phyloP scores from a whole-genome alignment of 2,797 vertebrate species.

The Pteropus rufus region DNA sequence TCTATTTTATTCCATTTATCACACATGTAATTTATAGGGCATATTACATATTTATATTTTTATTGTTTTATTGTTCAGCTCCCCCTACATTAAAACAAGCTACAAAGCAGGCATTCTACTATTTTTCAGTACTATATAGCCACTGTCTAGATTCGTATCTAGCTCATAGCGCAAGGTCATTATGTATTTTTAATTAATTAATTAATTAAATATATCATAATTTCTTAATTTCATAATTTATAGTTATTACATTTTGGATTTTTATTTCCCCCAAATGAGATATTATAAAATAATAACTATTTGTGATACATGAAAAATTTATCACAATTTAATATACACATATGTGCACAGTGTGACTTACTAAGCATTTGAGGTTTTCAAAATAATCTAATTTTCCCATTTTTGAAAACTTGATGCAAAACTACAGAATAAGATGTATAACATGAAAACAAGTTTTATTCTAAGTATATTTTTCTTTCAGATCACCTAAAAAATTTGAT shows the following conservation, averaged over 20 bases:
- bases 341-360: not conserved
- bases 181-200: not conserved
- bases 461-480: not conserved
- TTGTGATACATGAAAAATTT: not conserved
- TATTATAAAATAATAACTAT: not conserved
- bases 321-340: not conserved
- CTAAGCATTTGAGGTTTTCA: not conserved
- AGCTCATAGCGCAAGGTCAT: not conserved
- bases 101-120: not conserved
- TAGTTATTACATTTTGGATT: not conserved
- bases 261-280: not conserved
- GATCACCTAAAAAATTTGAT: not conserved
- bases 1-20: not conserved
- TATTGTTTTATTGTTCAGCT: not conserved
- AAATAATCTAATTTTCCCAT: not conserved
- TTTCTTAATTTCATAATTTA: not conserved
- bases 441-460: not conserved
- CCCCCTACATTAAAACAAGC: not conserved
- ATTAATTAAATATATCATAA: not conserved
- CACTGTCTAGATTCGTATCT: not conserved
- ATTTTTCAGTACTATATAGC: not conserved
- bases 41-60: not conserved
- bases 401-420: not conserved
- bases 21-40: not conserved
- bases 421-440: not conserved